phyloP scores from a whole-genome alignment of 35 echinoderm and acorn worm species.

The Strongylocentrotus purpuratus region DNA sequence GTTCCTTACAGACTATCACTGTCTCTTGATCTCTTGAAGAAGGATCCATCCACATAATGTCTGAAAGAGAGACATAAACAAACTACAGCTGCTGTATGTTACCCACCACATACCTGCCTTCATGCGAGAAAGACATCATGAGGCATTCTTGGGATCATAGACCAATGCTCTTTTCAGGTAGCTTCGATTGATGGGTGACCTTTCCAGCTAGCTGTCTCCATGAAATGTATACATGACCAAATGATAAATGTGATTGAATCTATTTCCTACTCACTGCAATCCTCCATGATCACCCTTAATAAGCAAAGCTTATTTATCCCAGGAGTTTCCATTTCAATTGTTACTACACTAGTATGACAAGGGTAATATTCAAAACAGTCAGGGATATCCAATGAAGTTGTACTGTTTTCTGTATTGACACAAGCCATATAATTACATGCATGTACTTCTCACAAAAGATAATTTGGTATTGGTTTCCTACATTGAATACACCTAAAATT shows the following conservation, averaged over 20 bases:
- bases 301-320: not conserved
- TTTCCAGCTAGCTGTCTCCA: not conserved
- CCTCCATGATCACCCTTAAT: not conserved
- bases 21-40: not conserved
- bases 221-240: slow-evolving; percentile 2
- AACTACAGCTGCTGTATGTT: not conserved
- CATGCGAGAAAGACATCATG: slow-evolving; percentile 9
- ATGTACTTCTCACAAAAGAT: too few species aligned
- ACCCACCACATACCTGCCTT: not conserved
- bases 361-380: not conserved
- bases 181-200: not conserved
- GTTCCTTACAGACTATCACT: not conserved
- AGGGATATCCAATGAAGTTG: not conserved
- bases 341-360: not conserved
- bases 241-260: slow-evolving; percentile 1
- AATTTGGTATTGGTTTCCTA: too few species aligned
- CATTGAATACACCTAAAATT: too few species aligned
- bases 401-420: too few species aligned
- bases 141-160: not conserved
- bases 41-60: not conserved
- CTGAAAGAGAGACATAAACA: slow-evolving; percentile 17
- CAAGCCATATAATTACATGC: too few species aligned
- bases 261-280: not conserved
- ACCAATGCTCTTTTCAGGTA: not conserved
- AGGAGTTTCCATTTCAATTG: not conserved